Base-by-base conservation (phyloP, 1,140 invertebrate species). In the Pseudachorutes palmiensis region DNA sequence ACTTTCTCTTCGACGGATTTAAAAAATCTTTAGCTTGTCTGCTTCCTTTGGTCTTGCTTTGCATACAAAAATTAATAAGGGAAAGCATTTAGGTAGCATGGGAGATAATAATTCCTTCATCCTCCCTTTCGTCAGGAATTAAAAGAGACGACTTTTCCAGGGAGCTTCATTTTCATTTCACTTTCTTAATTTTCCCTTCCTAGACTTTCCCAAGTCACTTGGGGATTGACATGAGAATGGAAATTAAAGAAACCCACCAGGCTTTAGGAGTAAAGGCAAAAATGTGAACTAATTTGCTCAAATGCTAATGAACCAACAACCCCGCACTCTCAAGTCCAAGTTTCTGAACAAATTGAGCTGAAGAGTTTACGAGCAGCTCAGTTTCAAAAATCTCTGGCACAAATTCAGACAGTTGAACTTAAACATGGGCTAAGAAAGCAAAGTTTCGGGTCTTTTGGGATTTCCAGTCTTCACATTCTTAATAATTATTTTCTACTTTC, bases 251-350 rank as follows among this genome's bases (percentile, higher is more conserved):
- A 29, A 22, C 36, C 26, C 22, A 30, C 41, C 32, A 64, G 30
- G n/a, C 1, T 24, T 3, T 22, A 36, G 14, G 51, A 22, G 58
- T 33, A 67, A 60, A 60, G 60, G 59, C 59, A 67, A 67, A 67
- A 41, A 41, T 41, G 61, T 67, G 59, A 36, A 60, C 65, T 66
- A 67, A 67, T 67, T 67, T 67, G 41, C 59, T 62, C 30, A 24
- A n/a, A 67, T 67, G 65, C 65, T 67, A 67, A 67, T 67, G 65
- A 67, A 58, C 51, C 41, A 60, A 60, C n/a, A n/a, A n/a, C n/a
- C n/a, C n/a, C n/a, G n/a, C n/a, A n/a, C n/a, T n/a, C n/a, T n/a
- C n/a, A n/a, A n/a, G n/a, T n/a, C n/a, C n/a, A n/a, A n/a, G n/a
- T n/a, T n/a, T n/a, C n/a, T n/a, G n/a, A n/a, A n/a, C n/a, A n/a